phyloP scores from a whole-genome alignment of 2,888 invertebrate species.

The Arge pagana region DNA sequence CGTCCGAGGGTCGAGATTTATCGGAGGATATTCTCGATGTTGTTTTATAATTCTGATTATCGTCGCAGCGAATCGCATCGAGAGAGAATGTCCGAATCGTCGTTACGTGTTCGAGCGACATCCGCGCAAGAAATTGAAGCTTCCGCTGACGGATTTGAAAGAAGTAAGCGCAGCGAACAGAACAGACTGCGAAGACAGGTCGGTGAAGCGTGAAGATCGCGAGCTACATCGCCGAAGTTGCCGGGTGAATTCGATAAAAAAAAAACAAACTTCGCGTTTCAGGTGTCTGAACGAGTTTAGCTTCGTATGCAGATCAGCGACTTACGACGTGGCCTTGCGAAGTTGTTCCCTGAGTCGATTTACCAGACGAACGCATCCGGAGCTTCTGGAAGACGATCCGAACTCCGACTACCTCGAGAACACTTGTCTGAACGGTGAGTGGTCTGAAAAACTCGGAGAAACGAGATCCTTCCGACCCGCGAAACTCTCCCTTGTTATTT shows the following conservation, averaged over 20 bases:
- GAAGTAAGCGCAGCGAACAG: slow-evolving; percentile 84
- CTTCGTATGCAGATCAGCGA: slow-evolving; percentile 86
- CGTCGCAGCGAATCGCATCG: slow-evolving; percentile 76
- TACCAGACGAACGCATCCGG: slow-evolving; percentile 84
- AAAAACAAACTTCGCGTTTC: slow-evolving; percentile 23
- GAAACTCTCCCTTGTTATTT: no score
- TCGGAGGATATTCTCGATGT: no score
- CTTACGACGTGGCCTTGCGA: slow-evolving; percentile 77
- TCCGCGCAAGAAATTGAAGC: slow-evolving; percentile 80
- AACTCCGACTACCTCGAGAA: slow-evolving; percentile 90
- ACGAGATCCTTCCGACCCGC: no score
- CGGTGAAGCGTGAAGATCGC: slow-evolving; percentile 15
- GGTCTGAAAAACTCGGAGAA: background rate
- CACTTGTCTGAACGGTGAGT: slow-evolving; percentile 83
- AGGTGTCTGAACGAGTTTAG: slow-evolving; percentile 85
- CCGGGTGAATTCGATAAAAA: no score
- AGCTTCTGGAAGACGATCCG: slow-evolving; percentile 81
- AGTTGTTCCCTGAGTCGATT: slow-evolving; percentile 82
- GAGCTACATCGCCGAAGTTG: no score
- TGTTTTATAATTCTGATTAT: slow-evolving; percentile 10
- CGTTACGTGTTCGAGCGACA: slow-evolving; percentile 88
- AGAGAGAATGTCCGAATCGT: slow-evolving; percentile 86
- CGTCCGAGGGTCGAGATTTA: no score
- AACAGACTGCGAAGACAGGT: slow-evolving; percentile 87
- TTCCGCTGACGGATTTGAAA: slow-evolving; percentile 80